Conservation (phyloP, 2,113 vertebrate species). For the Neogale vison region DNA sequence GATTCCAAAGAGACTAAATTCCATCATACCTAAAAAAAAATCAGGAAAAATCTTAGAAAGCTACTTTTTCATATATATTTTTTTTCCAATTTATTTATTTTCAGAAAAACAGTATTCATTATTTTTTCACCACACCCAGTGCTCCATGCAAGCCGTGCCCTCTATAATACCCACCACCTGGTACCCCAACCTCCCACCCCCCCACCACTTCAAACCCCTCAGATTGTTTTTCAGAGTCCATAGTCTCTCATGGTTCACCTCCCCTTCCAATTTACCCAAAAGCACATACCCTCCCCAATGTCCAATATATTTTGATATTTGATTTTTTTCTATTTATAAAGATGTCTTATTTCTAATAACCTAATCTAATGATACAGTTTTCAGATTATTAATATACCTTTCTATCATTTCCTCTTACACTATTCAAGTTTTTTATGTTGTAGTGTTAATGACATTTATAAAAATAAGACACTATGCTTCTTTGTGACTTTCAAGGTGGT, state of each 20-base stretch:
- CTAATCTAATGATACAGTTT: neutral
- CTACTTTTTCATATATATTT: neutral
- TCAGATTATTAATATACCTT: neutral
- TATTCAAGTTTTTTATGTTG: neutral
- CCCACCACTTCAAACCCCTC: no score
- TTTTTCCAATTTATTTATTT: no score
- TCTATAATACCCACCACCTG: no score
- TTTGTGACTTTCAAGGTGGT: neutral
- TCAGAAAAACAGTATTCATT: no score
- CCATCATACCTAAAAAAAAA: constrained; percentile 86
- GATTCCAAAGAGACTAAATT: constrained; percentile 92
- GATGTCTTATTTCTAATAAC: neutral
- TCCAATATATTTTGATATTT: neutral
- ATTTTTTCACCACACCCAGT: no score
- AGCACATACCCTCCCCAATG: no score
- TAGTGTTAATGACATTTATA: neutral
- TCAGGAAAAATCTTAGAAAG: neutral
- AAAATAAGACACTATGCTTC: neutral
- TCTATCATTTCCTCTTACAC: neutral
- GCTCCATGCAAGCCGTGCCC: no score
- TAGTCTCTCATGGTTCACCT: no score
- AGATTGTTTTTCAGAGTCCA: no score
- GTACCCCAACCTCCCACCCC: no score
- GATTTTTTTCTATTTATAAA: neutral
- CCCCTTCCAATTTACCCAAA: no score